Base-by-base conservation (phyloP, 2,888 invertebrate genomes). In the Nudaria mundana region DNA sequence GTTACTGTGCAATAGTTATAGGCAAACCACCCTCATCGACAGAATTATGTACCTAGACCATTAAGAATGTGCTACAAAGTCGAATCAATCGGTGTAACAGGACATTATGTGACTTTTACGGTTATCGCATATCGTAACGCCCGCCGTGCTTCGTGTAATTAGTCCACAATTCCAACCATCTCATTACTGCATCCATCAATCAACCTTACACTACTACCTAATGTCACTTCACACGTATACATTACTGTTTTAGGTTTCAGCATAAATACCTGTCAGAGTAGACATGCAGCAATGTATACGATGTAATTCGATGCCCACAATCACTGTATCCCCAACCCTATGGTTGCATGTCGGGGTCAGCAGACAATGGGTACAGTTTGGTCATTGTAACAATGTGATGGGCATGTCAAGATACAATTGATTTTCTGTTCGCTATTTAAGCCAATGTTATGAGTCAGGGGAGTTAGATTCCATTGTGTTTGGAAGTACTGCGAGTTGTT, bases 51-150 rank as follows among this genome's bases (percentile, higher is more conserved):
- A n/a, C n/a, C n/a, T n/a, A 45, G 53, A 57, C 76, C 71, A 82
- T 85, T 82, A 81, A 72, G 70, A 69, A 70, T 75, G 69, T 64
- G 67, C 68, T 71, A 74, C 78, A 64, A 67, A 76, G 78, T 82
- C 79, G 77, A 81, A 79, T 76, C 76, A 73, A 67, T 64, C 66
- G 66, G 64, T 75, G 76, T 71, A 67, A 68, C 56, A 56, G 48
- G 58, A 76, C 77, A 81, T 85, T 82, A 86, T 65, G 67, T 61
- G 63, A 76, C 74, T 83, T 86, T 88, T 84, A 87, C 79, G 84
- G 81, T 85, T 86, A 85, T 86, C 78, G 77, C 73, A 66, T 76
- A 82, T 82, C 76, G 83, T 81, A 79, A 81, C 65, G 63, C 57
- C 68, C 71, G 71, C 67, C 66, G 65, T 55, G 61, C 70, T 71